Evolutionary conservation across 2,888 invertebrate species (phyloP), one percentile per base, ranked within the genome.

Genomic region (Zele albiditarsus): DNA sequence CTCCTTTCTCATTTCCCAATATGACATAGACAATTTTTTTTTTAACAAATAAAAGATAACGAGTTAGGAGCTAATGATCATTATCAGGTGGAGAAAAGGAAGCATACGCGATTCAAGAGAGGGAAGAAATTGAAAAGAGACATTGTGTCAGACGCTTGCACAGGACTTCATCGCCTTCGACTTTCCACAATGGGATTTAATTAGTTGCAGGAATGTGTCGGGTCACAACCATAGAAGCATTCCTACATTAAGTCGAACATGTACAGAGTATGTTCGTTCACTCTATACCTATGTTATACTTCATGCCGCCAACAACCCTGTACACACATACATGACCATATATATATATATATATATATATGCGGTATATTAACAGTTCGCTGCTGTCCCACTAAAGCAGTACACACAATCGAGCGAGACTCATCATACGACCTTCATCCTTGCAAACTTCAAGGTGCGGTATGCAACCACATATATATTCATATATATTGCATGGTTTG

Each of bases 201-300:
- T 86, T 84, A 84, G 82, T 82, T 82, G 81, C 81, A 83, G 82
- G 83, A 84, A 84, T 84, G 81, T 80, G 77, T 78, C 78, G 78
- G 79, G 78, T 79, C 81, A 77, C 71, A 77, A 77, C 79, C 81
- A 80, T 78, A 79, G 78, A 60, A 28, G 76, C 81, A 83, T 83
- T 83, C 83, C 82, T 77, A 75, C 75, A 79, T 80, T 74, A 83
- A 82, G 82, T 83, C 81, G 81, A 81, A 83, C 82, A 82, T 78
- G 78, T 79, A 80, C 70, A 74, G 77, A 75, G 23, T 74, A 67
- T 33, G 71, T 66, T 69, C 77, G 33, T 65, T 71, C 33, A 58
- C 33, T 60, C n/a, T 31, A 62, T 28, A 62, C 62, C 28, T 28
- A 31, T 27, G 62, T 28, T 62, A 8, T 10, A 23, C 28, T 62